Evolutionary conservation across 2,797 vertebrate species (phyloP).

Genomic region (Podarcis siculus): DNA sequence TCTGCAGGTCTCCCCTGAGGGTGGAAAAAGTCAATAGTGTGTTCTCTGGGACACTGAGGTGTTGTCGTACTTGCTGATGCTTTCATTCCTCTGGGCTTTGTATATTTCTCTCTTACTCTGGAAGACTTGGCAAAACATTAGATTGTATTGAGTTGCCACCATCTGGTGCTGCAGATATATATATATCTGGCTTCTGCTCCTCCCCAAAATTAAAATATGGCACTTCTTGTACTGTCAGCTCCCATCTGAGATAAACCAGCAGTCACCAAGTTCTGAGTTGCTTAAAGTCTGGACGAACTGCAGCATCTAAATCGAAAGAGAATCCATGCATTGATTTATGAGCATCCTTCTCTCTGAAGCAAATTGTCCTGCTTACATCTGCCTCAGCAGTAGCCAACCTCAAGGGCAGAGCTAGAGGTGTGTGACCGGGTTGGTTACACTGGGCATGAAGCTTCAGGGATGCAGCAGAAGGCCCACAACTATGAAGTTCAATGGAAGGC

Average conservation of each 20-base stretch:
- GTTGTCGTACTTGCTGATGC: accelerated
- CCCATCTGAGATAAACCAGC: accelerated
- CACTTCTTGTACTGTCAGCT: not conserved
- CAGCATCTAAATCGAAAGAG: accelerated
- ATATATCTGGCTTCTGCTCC: not conserved
- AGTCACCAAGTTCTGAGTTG: not conserved
- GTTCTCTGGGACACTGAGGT: accelerated
- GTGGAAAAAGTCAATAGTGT: not conserved
- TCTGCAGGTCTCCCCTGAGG: not conserved
- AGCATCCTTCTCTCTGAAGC: not conserved
- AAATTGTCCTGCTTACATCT: no score
- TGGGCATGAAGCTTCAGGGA: no score
- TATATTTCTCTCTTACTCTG: not conserved
- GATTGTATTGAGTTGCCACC: not conserved
- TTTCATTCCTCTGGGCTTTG: not conserved
- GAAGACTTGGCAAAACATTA: constrained; percentile 6
- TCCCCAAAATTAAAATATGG: constrained; percentile 10
- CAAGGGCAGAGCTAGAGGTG: no score
- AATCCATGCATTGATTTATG: not conserved
- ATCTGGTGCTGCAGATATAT: constrained; percentile 41
- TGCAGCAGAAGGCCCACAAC: no score
- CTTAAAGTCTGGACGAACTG: accelerated
- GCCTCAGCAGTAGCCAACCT: no score
- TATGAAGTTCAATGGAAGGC: no score
- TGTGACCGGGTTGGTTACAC: no score